These are phyloP conservation scores for Aurelia coerulea DNA, from an alignment of 30 jellyfish, hydroid and myxozoan genomes.

Conservation along the genomic window DNA sequence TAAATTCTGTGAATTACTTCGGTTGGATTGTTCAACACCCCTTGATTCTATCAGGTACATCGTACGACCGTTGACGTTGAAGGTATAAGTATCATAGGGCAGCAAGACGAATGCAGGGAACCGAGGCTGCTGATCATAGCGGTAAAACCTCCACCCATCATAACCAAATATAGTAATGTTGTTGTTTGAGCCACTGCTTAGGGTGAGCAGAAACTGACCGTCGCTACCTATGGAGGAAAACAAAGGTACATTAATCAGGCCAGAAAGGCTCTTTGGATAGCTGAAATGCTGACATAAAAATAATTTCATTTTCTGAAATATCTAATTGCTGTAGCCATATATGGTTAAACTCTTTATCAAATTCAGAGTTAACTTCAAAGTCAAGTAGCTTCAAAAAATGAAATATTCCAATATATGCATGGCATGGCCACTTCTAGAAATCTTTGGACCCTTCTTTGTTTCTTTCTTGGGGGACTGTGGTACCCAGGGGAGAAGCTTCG, in stretches of 20 bases:
- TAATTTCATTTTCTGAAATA: no score
- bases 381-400: no score
- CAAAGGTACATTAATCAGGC: no score
- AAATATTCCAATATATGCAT: no score
- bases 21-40: neutral
- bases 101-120: conserved; percentile 18
- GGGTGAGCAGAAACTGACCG: conserved; percentile 78
- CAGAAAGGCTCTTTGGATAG: no score
- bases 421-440: no score
- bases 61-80: neutral
- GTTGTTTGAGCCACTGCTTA: conserved; percentile 23
- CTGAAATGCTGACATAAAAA: neutral
- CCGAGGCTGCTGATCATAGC: conserved; percentile 38
- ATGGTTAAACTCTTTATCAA: no score
- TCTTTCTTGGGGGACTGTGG: no score
- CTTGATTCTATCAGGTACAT: conserved; percentile 33
- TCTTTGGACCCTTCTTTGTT: no score
- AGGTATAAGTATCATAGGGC: conserved; percentile 4
- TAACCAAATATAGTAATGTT: conserved; percentile 59
- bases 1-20: neutral
- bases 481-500: no score
- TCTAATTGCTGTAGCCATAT: no score
- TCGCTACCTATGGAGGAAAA: conserved; percentile 55
- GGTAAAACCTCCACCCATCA: conserved; percentile 95
- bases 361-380: no score